Evolutionary conservation across 1,140 invertebrate genomes (phyloP).

Genomic region (Ips nitidus): DNA sequence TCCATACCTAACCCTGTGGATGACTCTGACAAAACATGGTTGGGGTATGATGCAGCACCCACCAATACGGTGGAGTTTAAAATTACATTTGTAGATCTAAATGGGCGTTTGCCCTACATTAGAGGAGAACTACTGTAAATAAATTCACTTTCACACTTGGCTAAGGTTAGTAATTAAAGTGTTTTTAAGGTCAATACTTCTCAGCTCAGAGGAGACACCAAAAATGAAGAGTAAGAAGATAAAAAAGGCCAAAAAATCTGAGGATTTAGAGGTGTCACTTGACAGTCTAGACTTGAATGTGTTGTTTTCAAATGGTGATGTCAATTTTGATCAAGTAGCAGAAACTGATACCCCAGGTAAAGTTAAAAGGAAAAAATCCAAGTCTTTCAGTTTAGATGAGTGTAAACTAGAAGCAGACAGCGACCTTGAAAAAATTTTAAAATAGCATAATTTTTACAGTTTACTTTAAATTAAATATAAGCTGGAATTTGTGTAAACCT

Average conservation of each 20-base stretch:
- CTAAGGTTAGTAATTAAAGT: neutral
- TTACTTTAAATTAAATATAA: neutral
- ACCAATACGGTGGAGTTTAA: slow-evolving; percentile 62
- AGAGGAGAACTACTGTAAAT: slow-evolving; percentile 39
- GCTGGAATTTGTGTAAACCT: neutral
- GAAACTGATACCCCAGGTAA: neutral
- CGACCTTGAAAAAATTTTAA: slow-evolving; percentile 7
- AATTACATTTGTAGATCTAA: slow-evolving; percentile 52
- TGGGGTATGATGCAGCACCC: slow-evolving; percentile 57
- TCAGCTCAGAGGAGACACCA: neutral
- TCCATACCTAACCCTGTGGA: slow-evolving; percentile 59
- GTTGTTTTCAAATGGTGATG: slow-evolving; percentile 4
- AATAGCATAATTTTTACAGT: neutral
- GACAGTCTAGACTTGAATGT: slow-evolving; percentile 6
- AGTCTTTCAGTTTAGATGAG: neutral
- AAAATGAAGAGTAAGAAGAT: neutral
- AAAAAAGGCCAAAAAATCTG: slow-evolving; percentile 6
- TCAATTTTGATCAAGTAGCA: neutral
- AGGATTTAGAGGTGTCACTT: slow-evolving; percentile 8
- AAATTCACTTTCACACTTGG: neutral
- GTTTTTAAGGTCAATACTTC: neutral
- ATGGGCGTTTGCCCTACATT: slow-evolving; percentile 38
- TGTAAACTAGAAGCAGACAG: slow-evolving; percentile 16
- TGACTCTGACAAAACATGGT: slow-evolving; percentile 56
- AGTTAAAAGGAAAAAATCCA: neutral